A percentile compares a stretch with the other conserved stretches of the same genome.
Evolutionary conservation across 2,113 vertebrate species (phyloP).

Genomic region (Tilapia sparmanii): DNA sequence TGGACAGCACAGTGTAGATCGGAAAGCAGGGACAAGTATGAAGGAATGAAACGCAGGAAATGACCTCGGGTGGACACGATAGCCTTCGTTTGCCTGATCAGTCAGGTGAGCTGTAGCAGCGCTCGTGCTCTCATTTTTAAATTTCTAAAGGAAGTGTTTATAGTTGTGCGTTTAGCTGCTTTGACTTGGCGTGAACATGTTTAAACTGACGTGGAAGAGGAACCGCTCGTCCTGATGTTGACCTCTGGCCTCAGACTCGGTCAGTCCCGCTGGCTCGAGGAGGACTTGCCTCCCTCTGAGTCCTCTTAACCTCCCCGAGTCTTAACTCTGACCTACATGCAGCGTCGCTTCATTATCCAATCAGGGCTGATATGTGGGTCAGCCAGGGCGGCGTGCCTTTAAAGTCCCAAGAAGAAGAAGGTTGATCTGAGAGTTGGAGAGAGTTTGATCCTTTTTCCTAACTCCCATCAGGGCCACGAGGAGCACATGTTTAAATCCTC

Average conservation of each 20-base stretch:
- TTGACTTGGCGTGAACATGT: background rate
- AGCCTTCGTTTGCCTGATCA: accelerated
- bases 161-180: background rate
- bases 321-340: slow-evolving; percentile 49
- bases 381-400: background rate
- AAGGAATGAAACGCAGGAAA: background rate
- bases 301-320: background rate
- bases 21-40: background rate
- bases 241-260: background rate
- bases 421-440: background rate
- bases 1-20: background rate
- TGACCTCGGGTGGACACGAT: background rate
- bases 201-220: background rate
- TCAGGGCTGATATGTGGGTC: slow-evolving; percentile 26
- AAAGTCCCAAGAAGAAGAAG: background rate
- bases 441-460: background rate
- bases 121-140: accelerated
- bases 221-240: background rate
- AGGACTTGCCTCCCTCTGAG: background rate
- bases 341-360: background rate
- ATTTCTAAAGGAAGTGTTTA: background rate
- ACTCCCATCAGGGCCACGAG: background rate
- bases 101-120: background rate
- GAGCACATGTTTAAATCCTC: background rate
- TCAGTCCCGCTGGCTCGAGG: background rate